Evolutionary conservation across 2,797 vertebrate species (phyloP), one percentile per base, ranked within the genome.

Genomic region (Phrynocephalus forsythii): DNA sequence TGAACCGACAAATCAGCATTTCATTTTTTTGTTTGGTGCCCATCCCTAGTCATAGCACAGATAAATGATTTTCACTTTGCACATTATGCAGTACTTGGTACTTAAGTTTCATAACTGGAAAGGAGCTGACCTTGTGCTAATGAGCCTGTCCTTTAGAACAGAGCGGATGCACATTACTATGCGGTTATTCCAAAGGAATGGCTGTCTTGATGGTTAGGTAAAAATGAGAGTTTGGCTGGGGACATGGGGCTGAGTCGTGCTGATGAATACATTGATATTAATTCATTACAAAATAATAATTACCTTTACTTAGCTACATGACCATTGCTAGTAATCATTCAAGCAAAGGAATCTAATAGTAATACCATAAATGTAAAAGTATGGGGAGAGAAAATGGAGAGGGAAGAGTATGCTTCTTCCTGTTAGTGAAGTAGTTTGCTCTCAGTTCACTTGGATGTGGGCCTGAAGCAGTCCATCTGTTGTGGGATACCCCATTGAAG

Each of bases 401-500:
- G 2, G 24, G 18, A 67, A n/a, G 30, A 75, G 11, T 50, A 63
- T 30, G 56, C 10, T 67, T 76, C 33, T 24, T n/a, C 33, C 28
- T 77, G 75, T 81, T 75, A 84, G 52, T 16, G 26, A 73, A 80
- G 44, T 52, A 28, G 48, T 67, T 38, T 76, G n/a, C 26, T 73
- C 20, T 72, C 38, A 0, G 22, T 76, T n/a, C n/a, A 60, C 72
- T 85, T 80, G 60, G 78, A 30, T 24, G 60, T 68, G 20, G 73
- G 28, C 84, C 73, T 79, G 68, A 71, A 78, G 79, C 67, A 77
- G 38, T 52, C 26, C 88, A 89, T 75, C 63, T 89, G 79, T 89
- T 78, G 30, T 63, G 79, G 72, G 79, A 63, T 50, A 78, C 33
- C 67, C 75, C 73, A 86, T 33, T 71, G 66, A 71, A 89, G 78